Evolutionary conservation across 2,888 invertebrate genomes (phyloP), one percentile per base, ranked within the genome.

Genomic region (Hetaerina titia): DNA sequence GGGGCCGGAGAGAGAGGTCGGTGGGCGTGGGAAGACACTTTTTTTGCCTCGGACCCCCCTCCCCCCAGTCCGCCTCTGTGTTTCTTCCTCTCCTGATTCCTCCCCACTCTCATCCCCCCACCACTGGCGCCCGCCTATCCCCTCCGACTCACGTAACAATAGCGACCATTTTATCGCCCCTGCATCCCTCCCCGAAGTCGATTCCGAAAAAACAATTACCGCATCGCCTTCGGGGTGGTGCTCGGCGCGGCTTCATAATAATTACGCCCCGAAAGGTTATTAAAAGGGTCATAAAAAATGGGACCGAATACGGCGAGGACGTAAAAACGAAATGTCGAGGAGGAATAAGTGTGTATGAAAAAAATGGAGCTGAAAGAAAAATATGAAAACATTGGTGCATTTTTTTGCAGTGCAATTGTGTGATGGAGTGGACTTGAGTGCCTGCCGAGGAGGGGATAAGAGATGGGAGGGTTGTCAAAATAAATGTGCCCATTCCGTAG

Each of bases 261-360:
- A 69, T 69, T 69, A 69, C 69, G 69, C 69, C n/a, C n/a, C 17
- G 8, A 69, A 69, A 13, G 69, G 69, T 69, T 69, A 69, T 69
- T 69, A 69, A 69, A 69, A 69, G 8, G 69, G n/a, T 69, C 69
- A n/a, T 69, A 69, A 69, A 88, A 88, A 88, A 88, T 25, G 31
- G 88, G 22, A 31, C 88, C 5, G 57, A 88, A 56, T 56, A 19
- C 19, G 19, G 88, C 45, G 5, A 45, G 88, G 88, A 17, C 88
- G 56, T 88, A 56, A 88, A 88, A 88, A 56, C 7, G 88, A 19
- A 88, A 88, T n/a, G 69, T n/a, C 56, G 56, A 22, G 57, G 56
- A 22, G 57, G 17, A 45, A 88, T 88, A 88, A 56, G 88, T 88
- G 57, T 17, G 19, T 56, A 56, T 8, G 57, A 56, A 88, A 22